Evolutionary conservation across 2,113 vertebrate genomes (phyloP), one percentile per base, ranked within the genome.

Genomic region (Xenopus borealis): DNA sequence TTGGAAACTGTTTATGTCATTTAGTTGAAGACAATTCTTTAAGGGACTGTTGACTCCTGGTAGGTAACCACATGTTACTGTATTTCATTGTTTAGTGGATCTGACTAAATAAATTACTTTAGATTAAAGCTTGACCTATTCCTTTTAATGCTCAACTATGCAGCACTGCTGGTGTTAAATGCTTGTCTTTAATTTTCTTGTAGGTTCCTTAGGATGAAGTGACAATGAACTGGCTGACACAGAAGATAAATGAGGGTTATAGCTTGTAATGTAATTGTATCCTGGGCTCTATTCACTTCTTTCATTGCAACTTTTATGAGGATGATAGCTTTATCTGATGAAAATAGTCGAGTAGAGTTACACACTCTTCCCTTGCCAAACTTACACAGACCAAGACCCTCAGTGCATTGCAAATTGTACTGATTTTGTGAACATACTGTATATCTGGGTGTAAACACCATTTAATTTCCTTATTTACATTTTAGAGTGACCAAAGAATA

Each of bases 201-300:
- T 19, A 27, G 45, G 58, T n/a, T 50, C 14, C 58, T 50, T 55
- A 62, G 61, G 44, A 71, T 71, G 19, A 62, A 71, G 69, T 62
- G 62, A 71, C 58, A 62, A 62, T 52, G 23, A 71, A 50, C 69
- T n/a, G 10, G 9, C 69, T 71, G 69, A 71, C 69, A 71, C 4
- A 50, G 59, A 71, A 50, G 69, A 71, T 71, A 71, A 71, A 71
- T 62, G 69, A 62, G 44, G 17, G 61, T 50, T 20, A 62, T 62
- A 50, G 44, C 45, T n/a, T 71, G 20, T 47, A 71, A 71, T 62
- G 62, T 71, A 62, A 71, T 71, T 71, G 69, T 71, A 59, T 71
- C 23, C 44, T 57, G 27, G 50, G 58, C 45, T 46, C 44, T 50
- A 30, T 62, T 62, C 23, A 50, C 20, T 27, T 19, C 58, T 71